Evolutionary conservation across 2,888 invertebrate genomes (phyloP), one percentile per base, ranked within the genome.

Genomic region (Eupeodes luniger): DNA sequence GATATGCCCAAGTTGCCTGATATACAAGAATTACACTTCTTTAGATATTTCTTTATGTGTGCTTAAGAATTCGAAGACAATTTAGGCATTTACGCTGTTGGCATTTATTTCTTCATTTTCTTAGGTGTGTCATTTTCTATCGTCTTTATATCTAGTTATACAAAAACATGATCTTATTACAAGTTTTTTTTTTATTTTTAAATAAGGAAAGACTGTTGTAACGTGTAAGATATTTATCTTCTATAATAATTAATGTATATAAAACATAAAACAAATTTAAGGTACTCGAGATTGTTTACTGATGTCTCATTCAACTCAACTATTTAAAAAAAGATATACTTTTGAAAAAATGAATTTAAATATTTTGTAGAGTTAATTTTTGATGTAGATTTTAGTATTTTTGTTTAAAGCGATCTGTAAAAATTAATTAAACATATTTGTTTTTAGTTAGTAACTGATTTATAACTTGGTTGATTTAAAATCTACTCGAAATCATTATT

Each of bases 1-100:
- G 93, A 5, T 93, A 92, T 81, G 89, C 90, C 57, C 92, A 92
- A 90, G 91, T 92, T 92, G 92, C 93, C 59, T 93, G 92, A 89
- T 87, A 49, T 75, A 66, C 62, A 27, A 40, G 67, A 9, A 72
- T 74, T 16, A 64, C 66, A 44, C 64, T 88, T 11, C 62, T 81
- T n/a, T 88, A 87, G 87, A 74, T 81, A 49, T 10, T 27, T 70
- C 44, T 57, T 72, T 72, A 55, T 62, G 70, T 16, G 1, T 67
- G 84, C 66, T 59, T 76, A 55, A 76, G 51, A 12, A 61, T 64
- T 34, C 77, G 76, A 72, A 84, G 84, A 87, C 69, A 67, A 72
- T 55, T 69, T 49, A 76, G 79, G 84, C 87, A 84, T 84, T 87
- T 87, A 69, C 66, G 72, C 64, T 84, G 83, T 55, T 83, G 79